Base-by-base conservation (phyloP, 1,140 invertebrate genomes). In the Ceratitis capitata region DNA sequence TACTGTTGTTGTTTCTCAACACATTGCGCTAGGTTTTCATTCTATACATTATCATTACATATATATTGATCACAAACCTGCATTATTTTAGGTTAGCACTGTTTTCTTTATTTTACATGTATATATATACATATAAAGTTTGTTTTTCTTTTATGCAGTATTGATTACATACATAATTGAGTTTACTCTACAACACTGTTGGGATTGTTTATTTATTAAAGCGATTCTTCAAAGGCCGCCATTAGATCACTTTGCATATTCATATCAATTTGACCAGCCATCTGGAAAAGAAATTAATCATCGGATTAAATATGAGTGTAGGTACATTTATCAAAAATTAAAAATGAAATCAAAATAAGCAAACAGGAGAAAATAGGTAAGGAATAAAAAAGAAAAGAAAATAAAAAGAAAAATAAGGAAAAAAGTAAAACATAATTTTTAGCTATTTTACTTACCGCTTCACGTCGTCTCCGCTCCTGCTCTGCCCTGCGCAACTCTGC, bases 171-270 rank as follows among this genome's bases (percentile, higher is more conserved):
- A n/a, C 45, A 39, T 7, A 69, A 69, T 42, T 23, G 64, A 35
- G 35, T 69, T 69, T 69, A 39, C 19, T 69, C 64, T 69, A 69
- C 32, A 69, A 69, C 64, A 45, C 39, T 78, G 69, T 39, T 78
- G 39, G 69, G 69, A 26, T 78, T 78, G 42, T 78, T 47, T 78
- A 78, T 84, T 84, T 84, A 87, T 90, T 96, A 97, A 94, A 98
- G 95, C 61, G 96, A 97, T 93, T 98, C 97, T 94, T 99, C 98
- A 93, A 99, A 99, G 85, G 97, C 97, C 89, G 98, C 97, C 97
- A 99, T 98, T 91, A 99, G 94, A 94, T 99, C 98, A 94, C 98
- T 98, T 93, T 99, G 98, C 94, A 97, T 95, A 93, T 98, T 99
- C 97, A 99, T 98, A 92, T 99, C 98, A 90, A 99, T 99, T 93